Evolutionary conservation across 2,888 invertebrate species (phyloP).

Genomic region (Melitaea athalia): DNA sequence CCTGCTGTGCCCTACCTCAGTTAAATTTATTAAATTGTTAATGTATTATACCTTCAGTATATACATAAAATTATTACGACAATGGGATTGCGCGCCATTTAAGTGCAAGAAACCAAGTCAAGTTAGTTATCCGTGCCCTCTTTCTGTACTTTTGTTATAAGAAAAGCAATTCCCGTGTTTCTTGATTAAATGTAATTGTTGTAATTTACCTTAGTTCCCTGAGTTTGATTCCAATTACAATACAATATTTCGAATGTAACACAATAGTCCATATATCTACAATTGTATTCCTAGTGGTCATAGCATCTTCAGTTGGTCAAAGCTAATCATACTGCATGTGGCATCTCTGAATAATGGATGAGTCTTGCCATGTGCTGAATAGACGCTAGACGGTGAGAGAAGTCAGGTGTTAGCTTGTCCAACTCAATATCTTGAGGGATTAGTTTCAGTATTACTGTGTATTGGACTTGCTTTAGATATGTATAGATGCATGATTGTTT

Average conservation of each 20-base stretch:
- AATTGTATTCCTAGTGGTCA: conserved; percentile 30
- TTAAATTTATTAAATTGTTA: no score
- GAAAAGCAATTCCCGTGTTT: no score
- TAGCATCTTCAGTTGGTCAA: conserved; percentile 30
- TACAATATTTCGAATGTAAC: background rate
- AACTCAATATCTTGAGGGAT: conserved; percentile 21
- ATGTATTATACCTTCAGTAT: no score
- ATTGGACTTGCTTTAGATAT: no score
- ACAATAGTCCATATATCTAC: conserved; percentile 10
- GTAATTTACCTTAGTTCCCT: background rate
- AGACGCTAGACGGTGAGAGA: conserved; percentile 21
- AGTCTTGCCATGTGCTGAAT: conserved; percentile 21
- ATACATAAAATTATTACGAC: no score
- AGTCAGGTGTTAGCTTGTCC: conserved; percentile 27
- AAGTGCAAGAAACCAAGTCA: no score
- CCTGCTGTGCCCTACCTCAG: no score
- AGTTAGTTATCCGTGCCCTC: no score
- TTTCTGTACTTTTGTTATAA: no score
- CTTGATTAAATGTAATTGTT: no score
- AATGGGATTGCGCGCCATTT: no score
- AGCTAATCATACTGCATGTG: conserved; percentile 35
- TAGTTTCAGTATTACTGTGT: conserved; percentile 9
- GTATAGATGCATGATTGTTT: no score
- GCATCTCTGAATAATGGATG: conserved; percentile 39
- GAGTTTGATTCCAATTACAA: background rate